A percentile compares a stretch with the other conserved stretches of the same genome.
phyloP scores from a whole-genome alignment of 2,888 invertebrate species.

The Campoletis raptor region DNA sequence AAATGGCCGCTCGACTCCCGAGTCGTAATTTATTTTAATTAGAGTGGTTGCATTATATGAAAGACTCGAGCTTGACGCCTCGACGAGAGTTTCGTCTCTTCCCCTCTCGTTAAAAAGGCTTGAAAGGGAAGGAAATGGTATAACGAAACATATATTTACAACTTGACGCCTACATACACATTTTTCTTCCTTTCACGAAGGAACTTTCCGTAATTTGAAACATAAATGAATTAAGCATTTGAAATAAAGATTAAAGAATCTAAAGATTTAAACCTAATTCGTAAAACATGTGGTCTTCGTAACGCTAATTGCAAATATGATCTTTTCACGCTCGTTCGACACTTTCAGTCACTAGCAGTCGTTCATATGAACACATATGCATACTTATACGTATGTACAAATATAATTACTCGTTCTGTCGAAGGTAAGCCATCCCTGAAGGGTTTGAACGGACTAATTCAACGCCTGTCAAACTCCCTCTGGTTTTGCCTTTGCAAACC shows the following conservation, averaged over 20 bases:
- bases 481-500: conserved; percentile 48
- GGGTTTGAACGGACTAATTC: conserved; percentile 80
- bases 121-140: conserved; percentile 75
- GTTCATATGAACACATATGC: background rate
- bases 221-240: background rate
- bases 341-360: background rate
- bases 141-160: conserved; percentile 21
- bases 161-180: background rate
- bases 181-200: background rate
- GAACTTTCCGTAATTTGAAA: background rate
- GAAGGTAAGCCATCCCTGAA: conserved; percentile 44
- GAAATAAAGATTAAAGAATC: background rate
- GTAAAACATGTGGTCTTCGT: background rate
- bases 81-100: conserved; percentile 50
- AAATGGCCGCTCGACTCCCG: conserved; percentile 73
- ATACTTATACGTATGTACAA: background rate
- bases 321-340: background rate
- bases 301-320: background rate
- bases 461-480: conserved; percentile 69
- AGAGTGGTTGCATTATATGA: conserved; percentile 84
- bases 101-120: conserved; percentile 76
- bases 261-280: background rate
- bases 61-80: conserved; percentile 68
- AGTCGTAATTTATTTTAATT: conserved; percentile 84
- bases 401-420: conserved; percentile 39